Evolutionary conservation across 2,797 vertebrate species (phyloP).

Genomic region (Pangasius macronema): DNA sequence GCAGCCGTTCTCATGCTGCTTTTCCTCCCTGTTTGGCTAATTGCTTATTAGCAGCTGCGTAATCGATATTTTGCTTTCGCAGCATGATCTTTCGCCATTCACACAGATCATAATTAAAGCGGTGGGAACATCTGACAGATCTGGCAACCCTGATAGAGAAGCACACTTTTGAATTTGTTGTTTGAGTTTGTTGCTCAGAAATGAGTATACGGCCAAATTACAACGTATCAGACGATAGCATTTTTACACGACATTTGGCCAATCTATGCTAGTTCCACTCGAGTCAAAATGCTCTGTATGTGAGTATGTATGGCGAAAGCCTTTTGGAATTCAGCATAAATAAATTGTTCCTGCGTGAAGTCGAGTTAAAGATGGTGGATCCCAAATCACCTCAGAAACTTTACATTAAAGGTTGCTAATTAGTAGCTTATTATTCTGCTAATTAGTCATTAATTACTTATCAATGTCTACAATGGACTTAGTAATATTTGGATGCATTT

Average conservation of each 20-base stretch:
- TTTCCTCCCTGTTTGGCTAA: background rate
- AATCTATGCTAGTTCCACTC: background rate
- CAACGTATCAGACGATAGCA: background rate
- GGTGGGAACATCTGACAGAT: background rate
- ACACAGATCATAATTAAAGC: background rate
- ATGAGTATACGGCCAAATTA: background rate
- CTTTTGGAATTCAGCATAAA: background rate
- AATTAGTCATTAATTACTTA: background rate
- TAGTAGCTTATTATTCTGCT: background rate
- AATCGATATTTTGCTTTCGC: constrained; percentile 9
- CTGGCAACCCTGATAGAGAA: background rate
- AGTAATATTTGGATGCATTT: background rate
- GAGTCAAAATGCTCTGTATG: background rate
- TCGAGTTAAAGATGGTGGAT: background rate
- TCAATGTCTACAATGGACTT: background rate
- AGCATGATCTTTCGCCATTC: background rate
- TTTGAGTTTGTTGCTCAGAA: background rate
- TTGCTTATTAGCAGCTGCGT: constrained; percentile 20
- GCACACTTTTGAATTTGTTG: background rate
- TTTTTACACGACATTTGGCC: background rate
- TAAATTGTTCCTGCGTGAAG: background rate
- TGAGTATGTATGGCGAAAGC: background rate
- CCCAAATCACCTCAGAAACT: background rate
- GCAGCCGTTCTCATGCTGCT: background rate
- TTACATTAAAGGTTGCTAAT: background rate